Percentiles rank a stretch among this genome's conserved stretches.
These are phyloP conservation scores for Caenorhabditis sp. DNA, from an alignment of 2,888 invertebrate genomes.

Conservation along the genomic window DNA sequence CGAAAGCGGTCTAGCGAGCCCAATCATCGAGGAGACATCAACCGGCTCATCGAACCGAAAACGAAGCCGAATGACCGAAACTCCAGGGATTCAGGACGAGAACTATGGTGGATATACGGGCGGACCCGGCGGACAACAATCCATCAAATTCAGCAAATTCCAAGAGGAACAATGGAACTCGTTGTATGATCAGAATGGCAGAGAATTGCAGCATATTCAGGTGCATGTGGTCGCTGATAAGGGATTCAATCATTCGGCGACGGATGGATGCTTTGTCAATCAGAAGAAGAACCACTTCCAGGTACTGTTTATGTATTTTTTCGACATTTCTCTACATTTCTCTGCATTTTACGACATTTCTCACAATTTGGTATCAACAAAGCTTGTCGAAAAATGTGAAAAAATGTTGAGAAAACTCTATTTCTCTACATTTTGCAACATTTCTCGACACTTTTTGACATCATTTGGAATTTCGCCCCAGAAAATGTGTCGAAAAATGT, in stretches of 20 bases:
- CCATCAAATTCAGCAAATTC: conserved; percentile 64
- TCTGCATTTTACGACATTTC: too few relatives aligned
- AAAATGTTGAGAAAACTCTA: too few relatives aligned
- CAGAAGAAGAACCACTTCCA: conserved; percentile 99
- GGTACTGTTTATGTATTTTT: too few relatives aligned
- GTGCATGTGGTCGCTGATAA: conserved; percentile 94
- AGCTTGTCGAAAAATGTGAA: too few relatives aligned
- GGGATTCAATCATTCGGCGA: conserved; percentile 95
- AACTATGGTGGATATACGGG: neutral
- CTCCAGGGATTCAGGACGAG: neutral
- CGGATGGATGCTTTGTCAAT: conserved; percentile 96
- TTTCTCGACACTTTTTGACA: too few relatives aligned
- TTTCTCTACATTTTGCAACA: too few relatives aligned
- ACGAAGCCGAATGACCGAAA: conserved; percentile 2
- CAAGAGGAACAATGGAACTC: conserved; percentile 63
- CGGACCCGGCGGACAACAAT: neutral
- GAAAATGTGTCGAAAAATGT: too few relatives aligned
- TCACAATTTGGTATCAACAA: too few relatives aligned
- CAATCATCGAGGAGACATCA: conserved; percentile 28
- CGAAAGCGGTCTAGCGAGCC: conserved; percentile 43
- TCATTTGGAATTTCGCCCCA: too few relatives aligned
- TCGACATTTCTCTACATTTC: too few relatives aligned
- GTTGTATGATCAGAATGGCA: conserved; percentile 59
- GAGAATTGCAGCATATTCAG: conserved; percentile 44
- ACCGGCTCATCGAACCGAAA: neutral